Percentiles rank a stretch among this genome's conserved stretches.
phyloP scores from a whole-genome alignment of 2,113 vertebrate species.

The Andinoacara biseriatus region DNA sequence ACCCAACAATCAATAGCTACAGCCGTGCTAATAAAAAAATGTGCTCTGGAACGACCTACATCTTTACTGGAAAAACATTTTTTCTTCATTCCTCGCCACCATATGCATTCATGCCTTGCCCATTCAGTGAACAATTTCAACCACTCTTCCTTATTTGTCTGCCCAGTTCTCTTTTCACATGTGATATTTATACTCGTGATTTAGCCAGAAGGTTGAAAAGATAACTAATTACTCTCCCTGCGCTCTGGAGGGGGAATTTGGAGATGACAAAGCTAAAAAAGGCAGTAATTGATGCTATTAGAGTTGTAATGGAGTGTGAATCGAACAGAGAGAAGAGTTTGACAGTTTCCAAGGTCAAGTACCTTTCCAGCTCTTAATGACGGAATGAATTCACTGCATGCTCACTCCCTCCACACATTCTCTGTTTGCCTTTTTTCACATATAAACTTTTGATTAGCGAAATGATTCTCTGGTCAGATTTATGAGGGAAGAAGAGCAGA shows the following conservation, averaged over 20 bases:
- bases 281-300: constrained; percentile 64
- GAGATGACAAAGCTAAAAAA: constrained; percentile 57
- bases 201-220: constrained; percentile 38
- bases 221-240: constrained; percentile 50
- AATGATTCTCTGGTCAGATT: constrained; percentile 34
- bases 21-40: constrained; percentile 65
- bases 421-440: background rate
- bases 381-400: constrained; percentile 42
- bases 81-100: constrained; percentile 15
- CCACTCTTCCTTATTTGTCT: constrained; percentile 21
- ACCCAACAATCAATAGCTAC: constrained; percentile 73
- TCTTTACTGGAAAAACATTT: constrained; percentile 48
- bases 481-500: constrained; percentile 8
- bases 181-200: constrained; percentile 22
- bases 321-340: constrained; percentile 48
- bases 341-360: constrained; percentile 70
- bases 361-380: constrained; percentile 34
- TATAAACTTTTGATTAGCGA: constrained; percentile 39
- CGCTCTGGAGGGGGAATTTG: constrained; percentile 34
- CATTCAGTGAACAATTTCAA: background rate
- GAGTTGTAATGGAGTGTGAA: constrained; percentile 64
- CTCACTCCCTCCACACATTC: constrained; percentile 24
- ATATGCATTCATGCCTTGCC: background rate
- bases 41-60: constrained; percentile 53
- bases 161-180: constrained; percentile 24